Evolutionary conservation across 1,140 invertebrate genomes (phyloP), one percentile per base, ranked within the genome.

Genomic region (Aphidius ervi): DNA sequence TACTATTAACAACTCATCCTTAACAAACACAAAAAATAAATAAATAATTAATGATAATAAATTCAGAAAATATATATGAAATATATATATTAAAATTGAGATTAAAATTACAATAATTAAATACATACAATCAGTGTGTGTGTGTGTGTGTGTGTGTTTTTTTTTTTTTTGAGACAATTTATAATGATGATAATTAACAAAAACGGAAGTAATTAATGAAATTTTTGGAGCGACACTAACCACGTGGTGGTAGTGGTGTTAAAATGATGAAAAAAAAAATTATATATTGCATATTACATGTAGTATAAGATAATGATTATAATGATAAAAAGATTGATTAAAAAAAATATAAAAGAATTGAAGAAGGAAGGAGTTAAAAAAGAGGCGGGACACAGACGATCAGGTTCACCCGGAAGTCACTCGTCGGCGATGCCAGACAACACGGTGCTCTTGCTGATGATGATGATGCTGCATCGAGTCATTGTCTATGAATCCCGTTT

Each of bases 401-500:
- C 46, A 48, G 46, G 23, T 31, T 6, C 39, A 68, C 61, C 58
- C 65, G 68, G 68, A 69, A 70, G 68, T 65, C 43, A 37, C 45
- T 56, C 53, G 57, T 31, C 23, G 23, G 23, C 1, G 4, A 4
- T 31, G 2, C 50, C 37, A 48, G 55, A 63, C 56, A 55, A 46
- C 9, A 31, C 41, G 47, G 47, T 45, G 41, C 41, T 23, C 1
- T 31, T 31, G 23, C 23, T 31, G 23, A 31, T 31, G 23, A 31
- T 31, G 23, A 31, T 31, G 23, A 31, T 31, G 23, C 23, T 31
- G 23, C 23, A 49, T 20, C 43, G 31, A 65, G 37, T 68, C 68
- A 71, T 67, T 71, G 68, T 70, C 68, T 72, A 67, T 65, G 65
- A 70, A 71, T 72, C 66, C 67, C 50, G 4, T 31, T 31, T 20